phyloP scores from a whole-genome alignment of 2,888 invertebrate species.

The Lycaena phlaeas region DNA sequence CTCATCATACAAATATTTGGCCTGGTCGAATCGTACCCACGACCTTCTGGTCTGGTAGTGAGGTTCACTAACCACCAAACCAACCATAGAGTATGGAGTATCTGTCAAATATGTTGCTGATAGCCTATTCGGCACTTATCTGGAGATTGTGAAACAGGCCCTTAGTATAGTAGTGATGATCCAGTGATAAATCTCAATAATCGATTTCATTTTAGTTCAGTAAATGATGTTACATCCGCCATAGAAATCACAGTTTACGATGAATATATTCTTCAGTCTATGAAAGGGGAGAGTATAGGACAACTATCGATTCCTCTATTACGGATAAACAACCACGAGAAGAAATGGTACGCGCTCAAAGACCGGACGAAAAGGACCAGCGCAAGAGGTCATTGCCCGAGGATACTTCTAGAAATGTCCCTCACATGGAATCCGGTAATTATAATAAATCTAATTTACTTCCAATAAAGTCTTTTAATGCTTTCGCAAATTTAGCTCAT shows the following conservation, averaged over 20 bases:
- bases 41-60: too few relatives aligned
- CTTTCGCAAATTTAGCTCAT: too few relatives aligned
- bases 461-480: too few relatives aligned
- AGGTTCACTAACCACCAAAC: too few relatives aligned
- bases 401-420: conserved; percentile 56
- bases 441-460: too few relatives aligned
- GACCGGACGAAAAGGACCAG: conserved; percentile 42
- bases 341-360: conserved; percentile 57
- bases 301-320: conserved; percentile 54
- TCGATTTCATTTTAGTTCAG: conserved; percentile 33
- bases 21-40: too few relatives aligned
- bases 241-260: conserved; percentile 53
- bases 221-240: conserved; percentile 56
- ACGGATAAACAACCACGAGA: conserved; percentile 51
- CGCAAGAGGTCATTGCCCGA: conserved; percentile 50
- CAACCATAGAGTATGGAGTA: too few relatives aligned
- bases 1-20: too few relatives aligned
- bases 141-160: too few relatives aligned
- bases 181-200: background rate
- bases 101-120: too few relatives aligned
- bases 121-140: too few relatives aligned
- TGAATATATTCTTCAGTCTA: conserved; percentile 43
- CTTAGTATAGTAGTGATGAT: too few relatives aligned
- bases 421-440: conserved; percentile 59
- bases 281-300: conserved; percentile 47